A percentile compares a stretch with the other conserved stretches of the same genome.
phyloP scores from a whole-genome alignment of 2,888 invertebrate genomes.

The Caenorhabditis plicata region DNA sequence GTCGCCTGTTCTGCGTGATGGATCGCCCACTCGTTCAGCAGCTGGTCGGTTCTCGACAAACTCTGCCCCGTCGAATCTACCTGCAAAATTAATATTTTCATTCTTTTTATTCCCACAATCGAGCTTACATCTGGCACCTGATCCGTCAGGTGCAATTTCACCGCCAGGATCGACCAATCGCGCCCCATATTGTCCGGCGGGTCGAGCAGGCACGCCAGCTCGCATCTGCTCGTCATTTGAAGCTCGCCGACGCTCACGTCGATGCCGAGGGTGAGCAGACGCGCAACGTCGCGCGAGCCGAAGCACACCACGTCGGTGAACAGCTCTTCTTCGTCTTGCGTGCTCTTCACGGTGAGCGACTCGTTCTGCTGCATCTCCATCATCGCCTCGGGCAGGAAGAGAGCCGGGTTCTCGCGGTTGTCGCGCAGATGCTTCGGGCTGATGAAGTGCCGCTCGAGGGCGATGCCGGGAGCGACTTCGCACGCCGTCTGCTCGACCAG shows the following conservation, averaged over 20 bases:
- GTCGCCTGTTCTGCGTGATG: slow-evolving; percentile 66
- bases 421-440: slow-evolving; percentile 69
- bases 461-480: slow-evolving; percentile 75
- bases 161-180: slow-evolving; percentile 72
- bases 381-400: slow-evolving; percentile 63
- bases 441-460: slow-evolving; percentile 74
- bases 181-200: slow-evolving; percentile 70
- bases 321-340: slow-evolving; percentile 70
- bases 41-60: slow-evolving; percentile 67
- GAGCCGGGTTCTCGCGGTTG: slow-evolving; percentile 49
- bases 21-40: slow-evolving; percentile 70
- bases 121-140: slow-evolving; percentile 69
- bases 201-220: slow-evolving; percentile 69
- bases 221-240: slow-evolving; percentile 67
- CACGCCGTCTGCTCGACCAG: slow-evolving; percentile 71
- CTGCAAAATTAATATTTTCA: slow-evolving; percentile 17
- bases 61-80: slow-evolving; percentile 62
- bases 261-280: slow-evolving; percentile 70
- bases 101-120: too few species aligned
- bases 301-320: slow-evolving; percentile 72
- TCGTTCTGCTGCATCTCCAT: slow-evolving; percentile 67
- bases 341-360: slow-evolving; percentile 66
- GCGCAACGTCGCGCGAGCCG: slow-evolving; percentile 70
- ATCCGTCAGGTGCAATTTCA: slow-evolving; percentile 70
- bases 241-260: slow-evolving; percentile 72